Evolutionary conservation across 1,140 invertebrate species (phyloP), one percentile per base, ranked within the genome.

Genomic region (Ceratina calcarata): DNA sequence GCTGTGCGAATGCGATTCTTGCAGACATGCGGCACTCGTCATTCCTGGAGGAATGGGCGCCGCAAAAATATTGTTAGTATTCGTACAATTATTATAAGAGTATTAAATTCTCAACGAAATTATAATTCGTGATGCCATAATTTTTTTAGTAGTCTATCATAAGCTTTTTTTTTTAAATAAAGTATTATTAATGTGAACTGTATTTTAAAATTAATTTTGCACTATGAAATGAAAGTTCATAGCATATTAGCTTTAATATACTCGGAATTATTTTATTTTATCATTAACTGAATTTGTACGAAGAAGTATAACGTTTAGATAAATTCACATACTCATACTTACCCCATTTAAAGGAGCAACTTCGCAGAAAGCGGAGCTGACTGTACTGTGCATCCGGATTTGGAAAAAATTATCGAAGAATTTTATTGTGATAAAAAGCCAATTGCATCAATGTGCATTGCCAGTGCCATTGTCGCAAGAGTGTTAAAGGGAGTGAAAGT

Each of bases 31-130:
- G 88, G 94, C 93, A 24, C 90, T 95, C 16, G 89, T 95, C 18
- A 93, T 95, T 79, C 95, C 95, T 55, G 95, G 95, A 66, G 95
- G 95, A 70, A 95, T 95, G 91, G 95, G 95, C 3, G 94, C 91
- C 49, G 94, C 94, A 2, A 95, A 95, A 81, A 95, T 95, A 86
- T 89, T 95, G 94, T 95, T 86, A 91, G 94, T 93, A 69, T 16
- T 18, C 6, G 24, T 53, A 49, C 12, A 1, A 65, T 57, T 16
- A 4, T 68, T 18, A 18, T 53, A 18, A 51, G 3, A 68, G 0
- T 7, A 65, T 20, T 2, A 22, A 22, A 15, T 22, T 20, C 32
- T 6, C 18, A n/a, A n/a, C 0, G 20, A 58, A 20, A 58, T 58
- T 58, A 58, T n/a, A 58, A 15, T 2, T 58, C 18, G 16, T n/a